Evolutionary conservation across 92 coral and sea anemone species (phyloP), one percentile per base, ranked within the genome.

Genomic region (Porites cylindrica): DNA sequence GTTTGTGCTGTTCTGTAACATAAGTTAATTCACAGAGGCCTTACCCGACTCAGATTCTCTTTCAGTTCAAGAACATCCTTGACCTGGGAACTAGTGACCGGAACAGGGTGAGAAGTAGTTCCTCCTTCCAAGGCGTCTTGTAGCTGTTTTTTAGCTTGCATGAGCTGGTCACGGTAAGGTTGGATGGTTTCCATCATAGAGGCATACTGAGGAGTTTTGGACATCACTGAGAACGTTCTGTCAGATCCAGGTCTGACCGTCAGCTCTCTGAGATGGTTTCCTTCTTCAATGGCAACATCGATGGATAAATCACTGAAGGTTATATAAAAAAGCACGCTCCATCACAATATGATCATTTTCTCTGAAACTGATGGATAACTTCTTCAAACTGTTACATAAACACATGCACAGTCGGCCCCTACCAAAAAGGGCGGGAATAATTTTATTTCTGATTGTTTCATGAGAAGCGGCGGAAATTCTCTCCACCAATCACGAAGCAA

Each of bases 141-240:
- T 58, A 95, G 70, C 70, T 88, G 85, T 51, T 88, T 90, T 81
- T 91, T 91, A 18, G 96, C 95, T 62, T 91, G 88, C 18, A 90
- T 84, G 32, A 92, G 88, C 78, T 92, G 92, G 47, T 88, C 89
- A 38, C 96, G 93, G 78, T 84, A 85, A 10, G 92, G 91, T 26
- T 88, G 90, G 50, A 96, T 82, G 7, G 94, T 88, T 32, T 91
- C 87, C 91, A 91, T 93, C 96, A 95, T 96, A 18, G 91, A 89
- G 12, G 78, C 89, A 66, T 85, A 95, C 71, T 90, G 70, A 3
- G 95, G 86, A 11, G 90, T 92, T 82, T 93, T 93, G 21, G 98
- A 91, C 90, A 96, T 81, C 10, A 79, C 78, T 11, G 98, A 90
- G 68, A 95, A 96, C 6, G 83, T 79, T 51, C 88, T 89, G 61